Conservation (phyloP, 2,888 invertebrate species). For the Brenthis hecate region DNA sequence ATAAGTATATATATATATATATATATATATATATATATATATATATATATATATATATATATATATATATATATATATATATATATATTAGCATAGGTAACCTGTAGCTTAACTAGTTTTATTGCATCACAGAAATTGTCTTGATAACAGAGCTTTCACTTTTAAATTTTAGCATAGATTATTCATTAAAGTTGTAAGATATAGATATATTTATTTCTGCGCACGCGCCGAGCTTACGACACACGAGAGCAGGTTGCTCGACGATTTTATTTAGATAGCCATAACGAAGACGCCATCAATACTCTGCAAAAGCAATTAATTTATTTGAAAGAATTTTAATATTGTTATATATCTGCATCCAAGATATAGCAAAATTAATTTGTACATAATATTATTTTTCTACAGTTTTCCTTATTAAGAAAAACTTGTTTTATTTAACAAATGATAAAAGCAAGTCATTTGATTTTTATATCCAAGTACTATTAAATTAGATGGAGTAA, state of each 20-base stretch:
- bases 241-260: conserved; percentile 53
- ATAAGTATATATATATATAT: too few relatives aligned
- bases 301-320: conserved; percentile 9
- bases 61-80: too few relatives aligned
- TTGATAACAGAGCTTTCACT: conserved; percentile 23
- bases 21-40: too few relatives aligned
- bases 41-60: too few relatives aligned
- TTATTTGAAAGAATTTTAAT: too few relatives aligned
- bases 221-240: conserved; percentile 43
- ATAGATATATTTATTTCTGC: conserved; percentile 17
- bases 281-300: conserved; percentile 36
- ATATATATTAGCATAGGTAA: neutral
- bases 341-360: neutral
- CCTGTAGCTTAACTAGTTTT: conserved; percentile 5
- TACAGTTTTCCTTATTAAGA: neutral
- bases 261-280: conserved; percentile 54
- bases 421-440: neutral
- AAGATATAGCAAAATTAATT: neutral
- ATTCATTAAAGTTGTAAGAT: conserved; percentile 17
- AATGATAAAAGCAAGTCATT: neutral
- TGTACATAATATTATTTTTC: neutral
- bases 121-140: conserved; percentile 14
- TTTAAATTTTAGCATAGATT: conserved; percentile 25
- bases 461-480: neutral
- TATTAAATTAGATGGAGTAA: conserved; percentile 6